phyloP scores from a whole-genome alignment of 1,140 invertebrate genomes.

The Atta cephalotes region DNA sequence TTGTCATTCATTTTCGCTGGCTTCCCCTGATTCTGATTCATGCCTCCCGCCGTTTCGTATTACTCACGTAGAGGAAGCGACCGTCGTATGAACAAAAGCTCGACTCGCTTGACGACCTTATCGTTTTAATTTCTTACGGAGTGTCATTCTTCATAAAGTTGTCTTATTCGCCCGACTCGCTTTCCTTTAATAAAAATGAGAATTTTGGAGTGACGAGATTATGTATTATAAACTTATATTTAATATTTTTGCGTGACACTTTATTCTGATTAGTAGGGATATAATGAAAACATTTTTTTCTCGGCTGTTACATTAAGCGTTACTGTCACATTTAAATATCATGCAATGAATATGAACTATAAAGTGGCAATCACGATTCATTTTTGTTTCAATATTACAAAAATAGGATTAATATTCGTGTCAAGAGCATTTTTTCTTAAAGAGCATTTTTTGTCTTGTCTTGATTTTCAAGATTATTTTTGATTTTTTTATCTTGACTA shows the following conservation, averaged over 20 bases:
- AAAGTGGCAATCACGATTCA: neutral
- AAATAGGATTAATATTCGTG: neutral
- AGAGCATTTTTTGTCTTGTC: too few species aligned
- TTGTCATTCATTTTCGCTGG: constrained; percentile 80
- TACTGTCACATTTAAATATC: neutral
- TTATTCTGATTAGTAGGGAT: neutral
- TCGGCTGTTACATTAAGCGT: neutral
- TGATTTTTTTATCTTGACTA: too few species aligned
- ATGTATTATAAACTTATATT: neutral
- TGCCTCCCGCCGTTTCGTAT: constrained; percentile 74
- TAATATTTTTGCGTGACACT: neutral
- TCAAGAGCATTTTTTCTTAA: too few species aligned
- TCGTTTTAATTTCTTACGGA: constrained; percentile 58
- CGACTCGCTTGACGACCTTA: constrained; percentile 69
- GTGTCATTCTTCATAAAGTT: constrained; percentile 46
- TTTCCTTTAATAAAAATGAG: constrained; percentile 3
- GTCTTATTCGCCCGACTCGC: constrained; percentile 34
- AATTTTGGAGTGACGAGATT: neutral
- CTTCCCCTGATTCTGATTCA: constrained; percentile 81
- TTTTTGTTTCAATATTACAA: neutral
- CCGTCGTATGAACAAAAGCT: constrained; percentile 64
- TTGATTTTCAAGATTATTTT: too few species aligned
- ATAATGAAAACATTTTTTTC: neutral
- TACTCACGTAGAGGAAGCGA: constrained; percentile 71
- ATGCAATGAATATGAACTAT: neutral